Evolutionary conservation across 2,113 vertebrate genomes (phyloP), one percentile per base, ranked within the genome.

Genomic region (Catharus minimus): DNA sequence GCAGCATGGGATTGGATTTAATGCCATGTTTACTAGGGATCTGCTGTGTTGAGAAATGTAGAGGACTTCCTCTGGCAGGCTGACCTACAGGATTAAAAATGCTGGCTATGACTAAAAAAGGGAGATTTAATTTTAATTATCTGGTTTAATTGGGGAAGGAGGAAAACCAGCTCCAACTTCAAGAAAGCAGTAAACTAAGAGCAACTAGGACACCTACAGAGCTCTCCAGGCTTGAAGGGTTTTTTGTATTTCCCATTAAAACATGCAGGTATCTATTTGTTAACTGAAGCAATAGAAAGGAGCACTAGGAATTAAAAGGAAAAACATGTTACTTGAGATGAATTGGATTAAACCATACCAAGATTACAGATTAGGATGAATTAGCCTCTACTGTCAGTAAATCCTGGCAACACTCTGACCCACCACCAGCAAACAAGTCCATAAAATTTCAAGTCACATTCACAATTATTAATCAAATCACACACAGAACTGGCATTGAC

Each of bases 391-490:
- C 58, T 73, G 71, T 75, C 47, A 92, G 71, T 41, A 91, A n/a
- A 19, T 79, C 23, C 56, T 88, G 41, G 47, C 79, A 90, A 84
- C 3, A 7, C 38, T 94, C 61, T 1, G 55, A 92, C 79, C 38
- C 20, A 75, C 47, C 69, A 71, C 55, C 36, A 89, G 46, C 10
- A 47, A 95, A 69, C 67, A 87, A 81, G 26, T 91, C 75, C 10
- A 16, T 41, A 71, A 62, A 88, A 94, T 82, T 93, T 92, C 81
- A 65, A 85, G 74, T 89, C 78, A 89, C 49, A 36, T 89, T 80
- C 73, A 90, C 65, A 73, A 78, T 92, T 91, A 93, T 60, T 95
- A 96, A 89, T 67, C 71, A 71, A 89, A 91, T 92, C 91, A 86
- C 89, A 94, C 32, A 83, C 23, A 80, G 46, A 88, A 80, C 65